These are phyloP conservation scores for Micronycteris hirsuta DNA, from an alignment of 2,113 vertebrate species.

Conservation along the genomic window DNA sequence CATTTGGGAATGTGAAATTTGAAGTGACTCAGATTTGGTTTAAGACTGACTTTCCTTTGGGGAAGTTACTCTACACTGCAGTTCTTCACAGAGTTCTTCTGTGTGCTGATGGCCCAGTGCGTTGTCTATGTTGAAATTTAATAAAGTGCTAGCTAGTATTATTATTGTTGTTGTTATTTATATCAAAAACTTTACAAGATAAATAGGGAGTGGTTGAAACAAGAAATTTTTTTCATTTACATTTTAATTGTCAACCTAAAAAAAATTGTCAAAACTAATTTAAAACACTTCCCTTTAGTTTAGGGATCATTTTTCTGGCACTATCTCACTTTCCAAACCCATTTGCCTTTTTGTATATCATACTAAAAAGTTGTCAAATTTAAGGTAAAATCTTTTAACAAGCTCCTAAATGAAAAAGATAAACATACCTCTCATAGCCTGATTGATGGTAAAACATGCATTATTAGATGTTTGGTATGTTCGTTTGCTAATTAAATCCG, in stretches of 20 bases:
- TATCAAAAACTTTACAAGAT: neutral
- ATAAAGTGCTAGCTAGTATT: neutral
- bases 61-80: neutral
- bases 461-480: neutral
- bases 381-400: neutral
- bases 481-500: neutral
- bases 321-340: neutral
- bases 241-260: neutral
- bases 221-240: neutral
- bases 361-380: neutral
- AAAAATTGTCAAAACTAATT: neutral
- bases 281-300: neutral
- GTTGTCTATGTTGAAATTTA: neutral
- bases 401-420: neutral
- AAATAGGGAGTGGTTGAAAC: neutral
- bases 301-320: neutral
- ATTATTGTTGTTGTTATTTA: neutral
- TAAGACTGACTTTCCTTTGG: neutral
- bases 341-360: neutral
- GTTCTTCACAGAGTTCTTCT: neutral
- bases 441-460: neutral
- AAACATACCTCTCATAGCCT: neutral
- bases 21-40: neutral
- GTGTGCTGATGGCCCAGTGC: neutral
- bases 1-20: neutral